Evolutionary conservation across 2,113 vertebrate genomes (phyloP), one percentile per base, ranked within the genome.

Genomic region (Oncorhynchus masou): DNA sequence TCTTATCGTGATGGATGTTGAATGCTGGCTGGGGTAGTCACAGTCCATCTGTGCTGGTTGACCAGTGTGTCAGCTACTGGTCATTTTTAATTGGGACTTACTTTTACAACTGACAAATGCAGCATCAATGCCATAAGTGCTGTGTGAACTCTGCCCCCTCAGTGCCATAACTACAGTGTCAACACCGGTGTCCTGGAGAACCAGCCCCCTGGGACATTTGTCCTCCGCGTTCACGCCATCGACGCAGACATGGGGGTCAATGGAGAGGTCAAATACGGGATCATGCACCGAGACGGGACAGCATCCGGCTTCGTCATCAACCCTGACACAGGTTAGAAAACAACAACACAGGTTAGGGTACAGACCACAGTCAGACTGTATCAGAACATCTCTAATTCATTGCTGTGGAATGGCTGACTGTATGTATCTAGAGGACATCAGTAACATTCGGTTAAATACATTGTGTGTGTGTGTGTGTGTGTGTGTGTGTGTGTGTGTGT

Each of bases 161-260:
- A 96, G 96, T 97, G 96, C 79, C 69, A 94, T 68, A 93, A 94
- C 87, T 97, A 96, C 91, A 96, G 94, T 19, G 87, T 91, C 82
- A 94, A 89, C 22, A 91, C 95, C 2, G 92, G 91, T 60, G 92
- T 97, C 64, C 84, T 94, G 86, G 96, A 97, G 89, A 97, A 97
- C 86, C 95, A 95, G 88, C 94, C 94, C 0, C 90, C 94, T 0
- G 95, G 94, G 57, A 95, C 94, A 0, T 92, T 90, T 0, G 95
- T 96, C 69, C 89, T 96, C 19, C 91, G 84, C 0, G 94, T 95
- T 8, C 93, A 93, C 74, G 95, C 96, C 72, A 86, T 89, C 0
- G 95, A 97, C 49, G 94, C 94, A 2, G 96, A 97, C 86, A 92
- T 92, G 0, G 95, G 96, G 0, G 64, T 95, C 59, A 97, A 97